phyloP scores from a whole-genome alignment of 2,113 vertebrate species.

The Nycticryphes semicollaris region DNA sequence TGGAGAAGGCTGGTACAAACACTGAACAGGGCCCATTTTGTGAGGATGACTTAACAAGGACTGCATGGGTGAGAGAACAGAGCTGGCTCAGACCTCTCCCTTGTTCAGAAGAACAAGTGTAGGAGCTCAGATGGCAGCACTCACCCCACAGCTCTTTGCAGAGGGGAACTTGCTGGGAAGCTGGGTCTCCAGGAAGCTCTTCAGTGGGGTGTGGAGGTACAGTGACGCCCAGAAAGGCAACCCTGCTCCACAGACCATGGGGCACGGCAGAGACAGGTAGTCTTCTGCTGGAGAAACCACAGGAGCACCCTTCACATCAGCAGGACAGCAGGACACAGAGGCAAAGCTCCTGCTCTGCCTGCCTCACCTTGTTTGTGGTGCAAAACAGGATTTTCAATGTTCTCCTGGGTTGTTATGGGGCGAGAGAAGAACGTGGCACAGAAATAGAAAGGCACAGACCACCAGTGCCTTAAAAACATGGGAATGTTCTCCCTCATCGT shows the following conservation, averaged over 20 bases:
- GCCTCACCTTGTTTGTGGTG: background rate
- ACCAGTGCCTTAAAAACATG: background rate
- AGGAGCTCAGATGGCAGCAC: background rate
- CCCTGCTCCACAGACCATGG: background rate
- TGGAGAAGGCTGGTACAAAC: background rate
- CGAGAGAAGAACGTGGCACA: background rate
- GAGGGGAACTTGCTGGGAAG: background rate
- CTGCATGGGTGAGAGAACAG: background rate
- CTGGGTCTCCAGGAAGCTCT: background rate
- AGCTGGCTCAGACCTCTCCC: background rate
- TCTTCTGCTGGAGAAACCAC: background rate
- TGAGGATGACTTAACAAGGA: background rate
- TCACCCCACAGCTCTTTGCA: background rate
- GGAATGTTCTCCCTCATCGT: background rate
- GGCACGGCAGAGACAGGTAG: background rate
- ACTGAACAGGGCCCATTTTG: background rate
- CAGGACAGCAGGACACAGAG: background rate
- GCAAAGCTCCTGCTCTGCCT: background rate
- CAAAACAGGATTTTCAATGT: background rate
- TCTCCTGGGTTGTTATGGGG: background rate
- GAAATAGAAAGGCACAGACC: background rate
- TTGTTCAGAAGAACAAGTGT: background rate
- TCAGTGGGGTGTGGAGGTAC: fast-evolving
- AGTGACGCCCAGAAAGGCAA: background rate
- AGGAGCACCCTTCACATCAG: background rate